phyloP scores from a whole-genome alignment of 2,113 vertebrate species.

The Oryzias curvinotus region DNA sequence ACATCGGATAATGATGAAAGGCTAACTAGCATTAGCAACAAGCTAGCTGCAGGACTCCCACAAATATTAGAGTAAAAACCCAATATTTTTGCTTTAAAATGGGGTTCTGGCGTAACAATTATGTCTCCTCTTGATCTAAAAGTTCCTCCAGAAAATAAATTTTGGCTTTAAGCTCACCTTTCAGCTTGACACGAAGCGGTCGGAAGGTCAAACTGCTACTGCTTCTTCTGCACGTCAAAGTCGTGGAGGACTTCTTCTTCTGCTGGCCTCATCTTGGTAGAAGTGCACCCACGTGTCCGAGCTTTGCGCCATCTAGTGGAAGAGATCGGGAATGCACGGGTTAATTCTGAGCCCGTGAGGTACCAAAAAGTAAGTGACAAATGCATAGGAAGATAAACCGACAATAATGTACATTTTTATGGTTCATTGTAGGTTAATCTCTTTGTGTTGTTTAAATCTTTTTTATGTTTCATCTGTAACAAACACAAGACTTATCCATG shows the following conservation, averaged over 20 bases:
- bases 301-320: slow-evolving; percentile 40
- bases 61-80: background rate
- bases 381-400: too few relatives aligned
- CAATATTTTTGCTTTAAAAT: background rate
- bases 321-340: fast-evolving
- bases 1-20: background rate
- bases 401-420: too few relatives aligned
- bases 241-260: slow-evolving; percentile 53
- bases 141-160: fast-evolving
- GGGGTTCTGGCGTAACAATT: fast-evolving
- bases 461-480: too few relatives aligned
- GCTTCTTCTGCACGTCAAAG: slow-evolving; percentile 51
- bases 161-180: slow-evolving; percentile 17
- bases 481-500: too few relatives aligned
- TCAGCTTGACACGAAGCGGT: slow-evolving; percentile 15
- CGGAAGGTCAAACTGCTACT: slow-evolving; percentile 56
- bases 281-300: too few relatives aligned
- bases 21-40: slow-evolving; percentile 25
- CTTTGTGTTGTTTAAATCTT: too few relatives aligned
- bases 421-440: too few relatives aligned
- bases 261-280: background rate
- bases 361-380: background rate
- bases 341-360: too few relatives aligned
- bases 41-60: slow-evolving; percentile 10
- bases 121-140: too few relatives aligned